phyloP scores from a whole-genome alignment of 2,888 invertebrate genomes.

The Formica aserva region DNA sequence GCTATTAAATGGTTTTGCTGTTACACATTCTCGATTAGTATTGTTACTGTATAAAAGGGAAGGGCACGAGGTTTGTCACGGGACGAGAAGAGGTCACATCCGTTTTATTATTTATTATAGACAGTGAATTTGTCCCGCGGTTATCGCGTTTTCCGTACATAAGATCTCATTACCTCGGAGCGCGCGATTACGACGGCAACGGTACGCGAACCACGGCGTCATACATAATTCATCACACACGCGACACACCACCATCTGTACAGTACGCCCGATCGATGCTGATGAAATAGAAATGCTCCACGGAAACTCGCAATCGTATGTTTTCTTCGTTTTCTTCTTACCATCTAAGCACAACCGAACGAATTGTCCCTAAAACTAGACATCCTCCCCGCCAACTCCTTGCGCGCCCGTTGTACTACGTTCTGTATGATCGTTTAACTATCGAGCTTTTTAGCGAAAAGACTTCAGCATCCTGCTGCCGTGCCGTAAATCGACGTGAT shows the following conservation, averaged over 20 bases:
- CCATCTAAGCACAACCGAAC: conserved; percentile 65
- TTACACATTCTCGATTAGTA: conserved; percentile 4
- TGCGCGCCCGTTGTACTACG: conserved; percentile 63
- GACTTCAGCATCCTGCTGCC: background rate
- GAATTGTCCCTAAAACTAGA: conserved; percentile 59
- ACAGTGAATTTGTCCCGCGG: background rate
- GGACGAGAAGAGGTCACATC: conserved; percentile 40
- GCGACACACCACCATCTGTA: conserved; percentile 56
- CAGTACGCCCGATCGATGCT: conserved; percentile 68
- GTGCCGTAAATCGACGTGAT: conserved; percentile 13
- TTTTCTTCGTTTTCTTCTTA: conserved; percentile 44
- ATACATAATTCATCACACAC: conserved; percentile 6
- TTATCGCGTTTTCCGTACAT: background rate
- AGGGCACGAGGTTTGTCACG: conserved; percentile 18
- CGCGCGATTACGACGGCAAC: conserved; percentile 17
- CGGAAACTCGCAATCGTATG: conserved; percentile 48
- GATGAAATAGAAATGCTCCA: conserved; percentile 29
- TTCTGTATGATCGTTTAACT: conserved; percentile 66
- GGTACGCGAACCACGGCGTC: background rate
- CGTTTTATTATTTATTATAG: background rate
- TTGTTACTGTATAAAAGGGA: conserved; percentile 49
- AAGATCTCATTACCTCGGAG: background rate
- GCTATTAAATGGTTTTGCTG: background rate
- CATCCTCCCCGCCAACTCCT: conserved; percentile 3
- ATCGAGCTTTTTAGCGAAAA: conserved; percentile 42